A percentile compares a stretch with the other conserved stretches of the same genome.
phyloP scores from a whole-genome alignment of 2,113 vertebrate species.

The Opisthocomus hoazin region DNA sequence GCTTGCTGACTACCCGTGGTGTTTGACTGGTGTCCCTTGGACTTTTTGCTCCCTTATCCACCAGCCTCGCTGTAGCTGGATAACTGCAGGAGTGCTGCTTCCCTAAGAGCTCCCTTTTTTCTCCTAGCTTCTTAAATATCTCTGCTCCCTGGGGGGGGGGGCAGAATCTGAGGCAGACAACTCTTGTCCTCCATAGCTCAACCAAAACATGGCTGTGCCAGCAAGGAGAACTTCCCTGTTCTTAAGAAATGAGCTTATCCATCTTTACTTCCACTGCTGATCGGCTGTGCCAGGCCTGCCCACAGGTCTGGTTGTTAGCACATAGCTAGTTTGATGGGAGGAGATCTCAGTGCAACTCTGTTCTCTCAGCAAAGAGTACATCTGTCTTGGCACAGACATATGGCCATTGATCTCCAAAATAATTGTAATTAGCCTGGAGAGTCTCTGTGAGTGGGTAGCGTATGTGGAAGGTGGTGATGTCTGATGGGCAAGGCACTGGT shows the following conservation, averaged over 20 bases:
- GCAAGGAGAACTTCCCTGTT: neutral
- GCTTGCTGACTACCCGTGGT: accelerated
- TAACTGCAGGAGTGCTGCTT: neutral
- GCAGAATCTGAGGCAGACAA: neutral
- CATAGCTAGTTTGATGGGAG: neutral
- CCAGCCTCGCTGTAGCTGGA: accelerated
- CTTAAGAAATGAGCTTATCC: neutral
- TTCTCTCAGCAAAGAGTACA: neutral
- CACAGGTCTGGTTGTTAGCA: neutral
- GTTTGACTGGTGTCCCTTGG: neutral
- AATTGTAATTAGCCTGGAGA: neutral
- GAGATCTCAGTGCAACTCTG: neutral
- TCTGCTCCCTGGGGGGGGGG: neutral
- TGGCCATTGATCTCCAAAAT: neutral
- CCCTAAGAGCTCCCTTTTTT: neutral
- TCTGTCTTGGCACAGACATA: neutral
- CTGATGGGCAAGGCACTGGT: neutral
- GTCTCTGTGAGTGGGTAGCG: neutral
- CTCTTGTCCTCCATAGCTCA: neutral
- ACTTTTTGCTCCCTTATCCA: neutral
- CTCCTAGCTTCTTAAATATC: neutral
- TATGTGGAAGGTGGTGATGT: neutral
- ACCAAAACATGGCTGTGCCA: neutral
- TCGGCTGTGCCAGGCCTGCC: neutral
- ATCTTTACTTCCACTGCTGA: neutral